Conservation (phyloP, 2,888 invertebrate species). For the Venustoraphidia nigricollis region DNA sequence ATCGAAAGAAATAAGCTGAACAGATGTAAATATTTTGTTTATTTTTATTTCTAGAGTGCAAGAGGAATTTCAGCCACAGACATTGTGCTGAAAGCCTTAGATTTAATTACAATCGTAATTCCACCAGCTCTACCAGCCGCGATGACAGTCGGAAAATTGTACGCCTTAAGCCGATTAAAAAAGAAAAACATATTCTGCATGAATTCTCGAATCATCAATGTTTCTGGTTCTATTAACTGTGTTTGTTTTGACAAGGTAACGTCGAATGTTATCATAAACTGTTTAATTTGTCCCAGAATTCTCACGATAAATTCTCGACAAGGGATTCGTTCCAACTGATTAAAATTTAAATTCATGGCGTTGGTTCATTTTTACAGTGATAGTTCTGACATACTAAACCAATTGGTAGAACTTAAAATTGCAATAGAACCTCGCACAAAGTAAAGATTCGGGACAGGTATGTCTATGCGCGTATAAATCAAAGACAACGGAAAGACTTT, state of each 20-base stretch:
- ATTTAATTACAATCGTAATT: conserved; percentile 88
- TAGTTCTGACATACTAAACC: too few relatives aligned
- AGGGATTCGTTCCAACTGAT: not conserved
- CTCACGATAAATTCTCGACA: not conserved
- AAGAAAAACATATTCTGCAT: conserved; percentile 75
- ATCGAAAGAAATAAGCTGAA: not conserved
- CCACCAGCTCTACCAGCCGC: conserved; percentile 93
- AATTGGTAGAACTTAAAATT: too few relatives aligned
- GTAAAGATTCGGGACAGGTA: too few relatives aligned
- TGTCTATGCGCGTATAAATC: too few relatives aligned
- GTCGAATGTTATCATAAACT: too few relatives aligned
- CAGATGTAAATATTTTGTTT: not conserved
- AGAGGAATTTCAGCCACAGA: conserved; percentile 42
- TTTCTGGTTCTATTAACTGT: conserved; percentile 78
- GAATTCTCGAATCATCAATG: conserved; percentile 84
- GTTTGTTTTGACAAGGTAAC: conserved; percentile 80
- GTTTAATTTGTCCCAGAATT: not conserved
- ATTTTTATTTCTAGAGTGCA: conserved; percentile 31
- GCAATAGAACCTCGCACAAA: too few relatives aligned
- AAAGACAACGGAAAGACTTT: too few relatives aligned
- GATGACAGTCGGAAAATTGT: conserved; percentile 87
- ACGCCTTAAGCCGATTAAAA: conserved; percentile 74
- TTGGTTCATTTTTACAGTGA: not conserved
- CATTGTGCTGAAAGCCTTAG: conserved; percentile 64
- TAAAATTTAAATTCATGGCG: not conserved